Conservation (phyloP, 2,888 invertebrate species). For the Atethmia centrago region DNA sequence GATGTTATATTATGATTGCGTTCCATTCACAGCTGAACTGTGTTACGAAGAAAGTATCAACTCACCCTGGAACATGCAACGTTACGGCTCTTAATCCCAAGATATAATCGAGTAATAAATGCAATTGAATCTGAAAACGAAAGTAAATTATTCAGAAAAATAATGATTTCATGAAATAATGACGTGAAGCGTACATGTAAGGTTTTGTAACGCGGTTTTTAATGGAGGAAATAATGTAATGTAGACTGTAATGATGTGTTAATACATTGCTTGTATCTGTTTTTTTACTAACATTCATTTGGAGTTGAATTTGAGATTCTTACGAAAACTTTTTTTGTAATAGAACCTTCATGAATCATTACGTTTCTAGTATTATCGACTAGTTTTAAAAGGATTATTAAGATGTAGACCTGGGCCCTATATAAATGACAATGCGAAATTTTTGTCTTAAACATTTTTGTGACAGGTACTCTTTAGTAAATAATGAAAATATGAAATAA, state of each 20-base stretch:
- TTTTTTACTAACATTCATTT: constrained; percentile 30
- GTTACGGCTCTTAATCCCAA: constrained; percentile 52
- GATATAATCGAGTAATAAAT: constrained; percentile 41
- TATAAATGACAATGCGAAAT: too few relatives aligned
- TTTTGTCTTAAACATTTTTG: too few relatives aligned
- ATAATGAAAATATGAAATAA: too few relatives aligned
- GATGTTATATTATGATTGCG: constrained; percentile 1
- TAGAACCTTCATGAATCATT: constrained; percentile 6
- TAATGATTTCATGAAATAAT: constrained; percentile 34
- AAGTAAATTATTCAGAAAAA: constrained; percentile 49
- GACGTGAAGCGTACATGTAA: background rate
- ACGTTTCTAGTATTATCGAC: background rate
- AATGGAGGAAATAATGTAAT: constrained; percentile 54
- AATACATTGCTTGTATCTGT: constrained; percentile 10
- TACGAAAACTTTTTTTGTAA: constrained; percentile 37
- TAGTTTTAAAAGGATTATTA: background rate
- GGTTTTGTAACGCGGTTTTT: constrained; percentile 52
- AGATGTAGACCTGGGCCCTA: background rate
- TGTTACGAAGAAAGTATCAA: constrained; percentile 46
- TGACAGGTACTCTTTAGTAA: too few relatives aligned
- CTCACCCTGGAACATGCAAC: constrained; percentile 57
- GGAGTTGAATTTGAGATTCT: constrained; percentile 15
- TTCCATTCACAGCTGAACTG: constrained; percentile 44
- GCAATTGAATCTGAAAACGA: constrained; percentile 66
- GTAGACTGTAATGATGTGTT: constrained; percentile 44